Base-by-base conservation (phyloP, 1,140 invertebrate species). In the Saccostrea glomerata region DNA sequence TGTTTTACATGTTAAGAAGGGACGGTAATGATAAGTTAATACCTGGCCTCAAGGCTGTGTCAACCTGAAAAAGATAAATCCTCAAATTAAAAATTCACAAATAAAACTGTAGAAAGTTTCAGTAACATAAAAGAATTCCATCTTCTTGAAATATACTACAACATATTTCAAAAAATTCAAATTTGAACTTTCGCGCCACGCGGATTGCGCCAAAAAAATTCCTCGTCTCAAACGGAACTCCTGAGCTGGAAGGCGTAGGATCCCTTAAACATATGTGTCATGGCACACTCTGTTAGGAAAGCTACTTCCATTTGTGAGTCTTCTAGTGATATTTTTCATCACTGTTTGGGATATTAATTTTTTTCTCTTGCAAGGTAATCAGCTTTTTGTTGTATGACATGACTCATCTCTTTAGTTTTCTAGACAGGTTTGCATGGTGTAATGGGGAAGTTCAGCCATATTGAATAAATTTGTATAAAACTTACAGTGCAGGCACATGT, bases 391-490 rank as follows among this genome's bases (percentile, higher is more conserved):
- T 36, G 70, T 30, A 40, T 77, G 20, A 30, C 70, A 77, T 77
- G 70, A 77, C 70, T 77, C 23, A 77, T 30, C 23, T 77, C 70
- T 30, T 25, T 11, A 36, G 25, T 77, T 15, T 77, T 77, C 9
- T 77, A 77, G 70, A 77, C 70, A 77, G 70, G 70, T 77, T 36
- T 63, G 15, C 70, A 77, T 25, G 70, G 70, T 36, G 70, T 77
- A 77, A 77, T 77, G 30, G 70, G 12, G 70, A 77, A 77, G 25
- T 30, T 77, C 70, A 77, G 70, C 70, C 70, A 77, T 77, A 77
- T 77, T 77, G 70, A 77, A 77, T 77, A 77, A 77, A 77, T 77
- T 77, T 77, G 70, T 77, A 77, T 77, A 77, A 77, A 77, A 77
- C 70, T 36, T 77, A 25, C 30, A 77, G 70, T 77, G 25, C 25